Base-by-base conservation (phyloP, 2,113 vertebrate genomes). In the Oenanthe melanoleuca region DNA sequence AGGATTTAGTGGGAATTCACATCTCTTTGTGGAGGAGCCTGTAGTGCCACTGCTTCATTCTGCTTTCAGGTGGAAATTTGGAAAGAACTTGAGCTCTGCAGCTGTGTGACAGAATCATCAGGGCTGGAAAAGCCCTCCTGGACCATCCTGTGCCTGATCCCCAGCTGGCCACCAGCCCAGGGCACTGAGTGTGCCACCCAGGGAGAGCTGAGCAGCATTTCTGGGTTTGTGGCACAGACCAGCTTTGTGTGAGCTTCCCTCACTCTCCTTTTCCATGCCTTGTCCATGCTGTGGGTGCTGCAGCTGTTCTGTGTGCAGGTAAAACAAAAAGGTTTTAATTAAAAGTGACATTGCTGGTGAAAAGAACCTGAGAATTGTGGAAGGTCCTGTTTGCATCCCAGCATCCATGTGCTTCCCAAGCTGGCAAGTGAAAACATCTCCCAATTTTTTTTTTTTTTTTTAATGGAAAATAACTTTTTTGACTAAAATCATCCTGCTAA, bases 291-390 rank as follows among this genome's bases (percentile, higher is more conserved):
- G 78, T 12, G 80, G 70, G 23, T 84, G 93, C 91, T 97, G 95
- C 88, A 95, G 94, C 33, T 93, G 93, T 88, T 94, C 83, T 28
- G 89, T 83, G 94, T 88, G 93, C 92, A 83, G 93, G 78, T 88
- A 95, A 94, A 97, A 91, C 15, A 55, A 91, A 91, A 97, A 91
- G 91, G 93, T 96, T 96, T 97, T 96, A 96, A 97, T 98, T 93
- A 96, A 92, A 97, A 95, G 92, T 97, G 97, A 94, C 97, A 93
- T 83, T 94, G 94, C 88, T 95, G 95, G 56, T 77, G 89, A 75
- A 84, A 95, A 78, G 79, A 23, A 65, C n/a, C 37, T 16, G 55
- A 87, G 78, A 70, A 14, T 50, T 56, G 87, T 89, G 89, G 95
- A 55, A 82, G 59, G 63, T 14, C 5, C 42, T 61, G 37, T 57